A percentile compares a stretch with the other conserved stretches of the same genome.
Conservation (phyloP, 1,140 invertebrate species). For the Bombyx mandarina region DNA sequence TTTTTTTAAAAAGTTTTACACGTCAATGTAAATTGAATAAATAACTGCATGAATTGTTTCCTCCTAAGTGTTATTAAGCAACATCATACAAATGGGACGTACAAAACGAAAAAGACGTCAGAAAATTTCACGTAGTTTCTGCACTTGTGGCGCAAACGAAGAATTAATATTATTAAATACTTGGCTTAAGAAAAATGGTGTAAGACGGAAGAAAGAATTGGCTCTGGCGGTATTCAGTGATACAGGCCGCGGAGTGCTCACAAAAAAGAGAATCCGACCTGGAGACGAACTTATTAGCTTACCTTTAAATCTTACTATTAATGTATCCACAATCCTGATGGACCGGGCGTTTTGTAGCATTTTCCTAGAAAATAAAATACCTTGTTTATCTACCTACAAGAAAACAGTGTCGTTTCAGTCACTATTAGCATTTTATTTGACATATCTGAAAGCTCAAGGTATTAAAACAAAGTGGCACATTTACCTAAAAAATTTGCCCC, state of each 20-base stretch:
- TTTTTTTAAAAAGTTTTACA: too few species aligned
- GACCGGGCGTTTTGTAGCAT: constrained; percentile 60
- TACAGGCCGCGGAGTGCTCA: constrained; percentile 75
- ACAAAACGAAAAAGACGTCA: constrained; percentile 62
- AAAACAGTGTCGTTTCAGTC: constrained; percentile 62
- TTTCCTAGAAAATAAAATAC: constrained; percentile 52
- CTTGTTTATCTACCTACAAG: constrained; percentile 39
- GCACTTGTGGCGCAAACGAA: constrained; percentile 38
- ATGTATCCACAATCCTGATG: constrained; percentile 60
- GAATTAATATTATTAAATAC: constrained; percentile 57
- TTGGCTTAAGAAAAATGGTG: constrained; percentile 62
- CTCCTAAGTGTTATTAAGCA: too few species aligned
- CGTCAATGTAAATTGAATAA: too few species aligned
- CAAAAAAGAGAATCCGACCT: constrained; percentile 62
- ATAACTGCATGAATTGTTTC: too few species aligned
- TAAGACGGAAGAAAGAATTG: constrained; percentile 55
- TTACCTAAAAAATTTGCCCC: constrained; percentile 75
- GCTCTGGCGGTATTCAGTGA: constrained; percentile 60
- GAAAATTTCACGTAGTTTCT: constrained; percentile 41
- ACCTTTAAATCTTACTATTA: constrained; percentile 73
- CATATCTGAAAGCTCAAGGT: constrained; percentile 66
- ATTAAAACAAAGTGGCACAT: constrained; percentile 63
- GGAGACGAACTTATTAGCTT: constrained; percentile 73
- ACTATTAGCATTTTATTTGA: constrained; percentile 73
- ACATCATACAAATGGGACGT: constrained; percentile 57